Evolutionary conservation across 2,113 vertebrate species (phyloP).

Genomic region (Ciconia boyciana): DNA sequence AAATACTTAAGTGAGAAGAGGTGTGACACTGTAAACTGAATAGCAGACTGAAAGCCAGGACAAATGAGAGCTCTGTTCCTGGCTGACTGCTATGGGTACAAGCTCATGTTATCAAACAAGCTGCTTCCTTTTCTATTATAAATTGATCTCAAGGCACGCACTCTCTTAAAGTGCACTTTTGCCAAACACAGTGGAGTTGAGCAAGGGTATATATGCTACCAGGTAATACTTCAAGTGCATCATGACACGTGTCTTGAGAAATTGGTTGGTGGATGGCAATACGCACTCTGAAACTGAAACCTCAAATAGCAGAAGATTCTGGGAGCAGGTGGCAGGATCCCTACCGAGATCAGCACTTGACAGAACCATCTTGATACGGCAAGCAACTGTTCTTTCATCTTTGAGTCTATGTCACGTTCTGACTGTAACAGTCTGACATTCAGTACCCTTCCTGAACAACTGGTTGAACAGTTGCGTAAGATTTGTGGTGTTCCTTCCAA

Average conservation of each 20-base stretch:
- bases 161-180: background rate
- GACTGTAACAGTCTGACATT: background rate
- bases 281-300: background rate
- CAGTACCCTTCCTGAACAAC: background rate
- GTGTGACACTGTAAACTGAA: background rate
- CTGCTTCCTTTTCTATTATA: background rate
- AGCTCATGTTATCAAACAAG: background rate
- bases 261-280: background rate
- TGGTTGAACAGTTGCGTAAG: background rate
- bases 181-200: background rate
- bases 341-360: background rate
- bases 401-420: background rate
- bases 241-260: background rate
- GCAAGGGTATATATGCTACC: background rate
- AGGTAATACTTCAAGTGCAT: background rate
- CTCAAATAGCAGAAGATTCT: background rate
- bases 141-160: background rate
- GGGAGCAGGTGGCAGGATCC: background rate
- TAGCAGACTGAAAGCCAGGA: fast-evolving
- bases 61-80: background rate
- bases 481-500: background rate
- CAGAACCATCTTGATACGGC: background rate
- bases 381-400: background rate
- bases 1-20: background rate
- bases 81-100: background rate